Evolutionary conservation across 2,113 vertebrate genomes (phyloP).

Genomic region (Nibea coibor): DNA sequence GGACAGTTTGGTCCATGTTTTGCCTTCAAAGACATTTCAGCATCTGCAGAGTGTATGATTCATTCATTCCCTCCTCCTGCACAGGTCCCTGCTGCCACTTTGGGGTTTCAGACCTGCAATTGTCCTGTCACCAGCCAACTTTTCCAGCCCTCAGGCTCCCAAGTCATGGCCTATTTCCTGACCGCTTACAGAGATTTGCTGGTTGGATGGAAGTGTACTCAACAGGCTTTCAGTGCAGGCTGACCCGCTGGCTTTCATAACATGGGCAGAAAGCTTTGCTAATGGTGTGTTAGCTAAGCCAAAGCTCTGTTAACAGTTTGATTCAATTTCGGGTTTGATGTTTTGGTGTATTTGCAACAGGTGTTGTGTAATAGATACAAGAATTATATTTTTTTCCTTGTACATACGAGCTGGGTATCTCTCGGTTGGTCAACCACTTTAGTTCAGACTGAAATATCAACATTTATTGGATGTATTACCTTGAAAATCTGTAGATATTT

Average conservation of each 20-base stretch:
- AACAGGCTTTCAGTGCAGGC: constrained; percentile 39
- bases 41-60: background rate
- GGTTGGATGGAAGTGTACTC: constrained; percentile 34
- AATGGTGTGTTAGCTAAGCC: constrained; percentile 48
- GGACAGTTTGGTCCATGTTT: background rate
- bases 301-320: background rate
- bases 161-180: constrained; percentile 55
- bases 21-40: background rate
- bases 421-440: no score
- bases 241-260: constrained; percentile 40
- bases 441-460: no score
- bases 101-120: constrained; percentile 23
- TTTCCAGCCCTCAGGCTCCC: constrained; percentile 11
- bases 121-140: constrained; percentile 39
- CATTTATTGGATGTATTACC: background rate
- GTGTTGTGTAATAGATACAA: background rate
- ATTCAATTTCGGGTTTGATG: no score
- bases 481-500: background rate
- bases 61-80: constrained; percentile 2
- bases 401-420: no score
- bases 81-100: background rate
- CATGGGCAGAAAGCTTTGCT: constrained; percentile 47
- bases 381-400: no score
- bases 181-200: constrained; percentile 59
- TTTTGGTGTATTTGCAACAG: background rate